These are phyloP conservation scores for Riptortus pedestris DNA, from an alignment of 1,140 invertebrate genomes.

Conservation along the genomic window DNA sequence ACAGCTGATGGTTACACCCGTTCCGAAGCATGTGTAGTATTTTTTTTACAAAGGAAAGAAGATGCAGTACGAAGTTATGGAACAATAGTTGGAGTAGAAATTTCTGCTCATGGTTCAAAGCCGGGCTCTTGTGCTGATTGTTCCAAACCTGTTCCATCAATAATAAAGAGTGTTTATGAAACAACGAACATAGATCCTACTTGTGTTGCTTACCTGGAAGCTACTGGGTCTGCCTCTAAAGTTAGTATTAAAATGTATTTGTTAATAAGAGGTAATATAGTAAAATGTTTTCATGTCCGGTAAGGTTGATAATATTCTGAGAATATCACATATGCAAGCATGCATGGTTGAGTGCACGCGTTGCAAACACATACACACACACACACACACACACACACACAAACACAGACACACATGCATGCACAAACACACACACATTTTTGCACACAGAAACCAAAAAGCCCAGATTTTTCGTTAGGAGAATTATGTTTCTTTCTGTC, in stretches of 20 bases:
- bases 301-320: background rate
- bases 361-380: no score
- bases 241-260: constrained; percentile 24
- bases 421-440: no score
- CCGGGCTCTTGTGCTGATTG: background rate
- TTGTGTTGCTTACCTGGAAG: constrained; percentile 35
- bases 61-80: constrained; percentile 35
- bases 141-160: background rate
- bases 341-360: no score
- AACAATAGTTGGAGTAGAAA: background rate
- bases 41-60: constrained; percentile 47
- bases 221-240: constrained; percentile 33
- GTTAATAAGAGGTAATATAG: background rate
- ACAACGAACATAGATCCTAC: constrained; percentile 44
- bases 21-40: constrained; percentile 34
- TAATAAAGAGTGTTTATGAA: constrained; percentile 17
- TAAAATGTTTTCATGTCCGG: no score
- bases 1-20: constrained; percentile 31
- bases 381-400: no score
- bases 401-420: no score
- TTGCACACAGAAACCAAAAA: no score
- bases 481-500: no score
- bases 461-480: no score
- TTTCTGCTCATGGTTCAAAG: background rate
- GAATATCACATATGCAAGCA: no score